Base-by-base conservation (phyloP, 2,113 vertebrate species). In the Furnarius figulus region DNA sequence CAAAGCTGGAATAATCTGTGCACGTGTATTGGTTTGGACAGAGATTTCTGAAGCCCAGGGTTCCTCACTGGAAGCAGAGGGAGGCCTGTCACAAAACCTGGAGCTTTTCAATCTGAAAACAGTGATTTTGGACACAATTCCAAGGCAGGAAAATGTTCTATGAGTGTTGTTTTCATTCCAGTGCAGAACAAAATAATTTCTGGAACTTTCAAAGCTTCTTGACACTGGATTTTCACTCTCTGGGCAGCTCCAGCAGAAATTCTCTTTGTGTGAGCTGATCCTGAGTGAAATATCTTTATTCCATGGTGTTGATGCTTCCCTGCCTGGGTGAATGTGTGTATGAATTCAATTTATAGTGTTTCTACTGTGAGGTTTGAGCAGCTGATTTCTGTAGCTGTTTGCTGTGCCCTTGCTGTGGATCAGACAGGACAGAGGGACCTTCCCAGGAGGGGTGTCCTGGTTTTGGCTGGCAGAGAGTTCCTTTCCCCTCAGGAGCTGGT, bases 111-210 rank as follows among this genome's bases (percentile, higher is more conserved):
- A 63, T 33, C 24, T 2, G 12, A 82, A 93, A 79, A 68, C 3
- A 73, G 19, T 5, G 23, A n/a, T 7, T 89, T 85, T 65, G 82
- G 68, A 85, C 12, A 28, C 2, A 53, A n/a, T 66, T 93, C 81
- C 74, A 95, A 89, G 46, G 70, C 20, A 89, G 40, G 76, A 90
- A 88, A 92, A 72, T 50, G 16, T 72, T 89, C 37, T 52, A 22
- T 7, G 87, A 61, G 18, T 79, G 87, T 91, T 91, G 20, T 70
- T 96, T 96, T 87, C 74, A 76, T 94, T 94, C 81, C 91, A 76
- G 18, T 1, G 3, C 8, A 22, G 50, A 87, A 87, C 9, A 68
- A 75, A 95, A 89, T 35, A 28, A 68, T 68, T 68, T 63, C 40
- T 85, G 81, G 46, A 79, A 82, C 46, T 10, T 79, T 52, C 11